Evolutionary conservation across 2,888 invertebrate genomes (phyloP).

Genomic region (Cinara cedri): DNA sequence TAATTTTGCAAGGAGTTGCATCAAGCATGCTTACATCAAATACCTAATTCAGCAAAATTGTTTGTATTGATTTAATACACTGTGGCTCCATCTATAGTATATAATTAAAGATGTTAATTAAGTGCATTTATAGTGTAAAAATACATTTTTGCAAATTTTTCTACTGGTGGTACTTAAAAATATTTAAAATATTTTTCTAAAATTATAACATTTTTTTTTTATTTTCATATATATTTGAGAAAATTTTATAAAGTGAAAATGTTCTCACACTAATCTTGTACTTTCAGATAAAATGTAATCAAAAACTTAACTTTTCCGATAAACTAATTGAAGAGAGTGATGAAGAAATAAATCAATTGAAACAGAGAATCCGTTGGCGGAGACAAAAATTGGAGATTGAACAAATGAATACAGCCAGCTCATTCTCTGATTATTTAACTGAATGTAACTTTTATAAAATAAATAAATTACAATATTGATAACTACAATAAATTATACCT

Average conservation of each 20-base stretch:
- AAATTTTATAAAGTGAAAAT: background rate
- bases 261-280: background rate
- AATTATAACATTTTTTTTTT: too few relatives aligned
- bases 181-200: too few relatives aligned
- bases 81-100: too few relatives aligned
- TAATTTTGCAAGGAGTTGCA: too few relatives aligned
- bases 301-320: conserved; percentile 65
- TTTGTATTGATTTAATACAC: too few relatives aligned
- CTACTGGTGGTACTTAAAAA: too few relatives aligned
- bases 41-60: too few relatives aligned
- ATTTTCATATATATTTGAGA: background rate
- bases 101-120: too few relatives aligned
- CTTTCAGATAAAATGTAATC: conserved; percentile 68
- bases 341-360: conserved; percentile 71
- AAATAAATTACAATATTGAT: too few relatives aligned
- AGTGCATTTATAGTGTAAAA: background rate
- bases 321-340: conserved; percentile 69
- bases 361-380: conserved; percentile 70
- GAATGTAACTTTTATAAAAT: conserved; percentile 28
- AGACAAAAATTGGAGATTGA: conserved; percentile 66
- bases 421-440: conserved; percentile 8
- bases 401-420: conserved; percentile 56
- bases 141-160: too few relatives aligned
- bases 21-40: too few relatives aligned
- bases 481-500: too few relatives aligned